Base-by-base conservation (phyloP, 2,888 invertebrate species). In the Rhamnusium bicolor region DNA sequence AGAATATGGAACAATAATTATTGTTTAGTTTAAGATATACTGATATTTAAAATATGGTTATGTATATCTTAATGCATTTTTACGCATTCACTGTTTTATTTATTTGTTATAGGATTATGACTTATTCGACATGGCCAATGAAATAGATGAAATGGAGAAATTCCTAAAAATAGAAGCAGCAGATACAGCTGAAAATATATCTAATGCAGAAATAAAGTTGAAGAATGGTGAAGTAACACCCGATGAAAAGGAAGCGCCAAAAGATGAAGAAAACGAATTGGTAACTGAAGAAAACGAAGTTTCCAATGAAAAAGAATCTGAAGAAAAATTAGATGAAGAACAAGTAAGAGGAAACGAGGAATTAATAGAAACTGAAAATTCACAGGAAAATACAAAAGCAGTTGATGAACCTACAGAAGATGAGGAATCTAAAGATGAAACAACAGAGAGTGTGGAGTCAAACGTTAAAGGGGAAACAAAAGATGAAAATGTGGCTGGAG, bases 41-140 rank as follows among this genome's bases (percentile, higher is more conserved):
- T n/a, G n/a, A n/a, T n/a, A n/a, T n/a, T n/a, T n/a, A n/a, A n/a
- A n/a, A n/a, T n/a, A n/a, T n/a, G n/a, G n/a, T n/a, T n/a, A n/a
- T n/a, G n/a, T n/a, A n/a, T n/a, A n/a, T n/a, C n/a, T n/a, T n/a
- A n/a, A n/a, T n/a, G n/a, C n/a, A n/a, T n/a, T n/a, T n/a, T n/a
- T n/a, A n/a, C n/a, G n/a, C n/a, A n/a, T n/a, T n/a, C n/a, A 19
- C 14, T 19, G 7, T 47, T 70, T 69, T 74, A 68, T 67, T 75
- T 78, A 79, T 82, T 75, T 74, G 79, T 88, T 88, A 73, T 88
- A 96, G 96, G 97, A 98, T 88, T 98, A 97, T 89, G 96, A 97
- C 86, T 94, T 93, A 84, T 97, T 98, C 89, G 96, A 96, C 88
- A 89, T 95, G 89, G 94, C 97, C 18, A 95, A 97, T 89, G 98